Evolutionary conservation across 2,113 vertebrate species (phyloP), one percentile per base, ranked within the genome.

Genomic region (Arizona elegans): DNA sequence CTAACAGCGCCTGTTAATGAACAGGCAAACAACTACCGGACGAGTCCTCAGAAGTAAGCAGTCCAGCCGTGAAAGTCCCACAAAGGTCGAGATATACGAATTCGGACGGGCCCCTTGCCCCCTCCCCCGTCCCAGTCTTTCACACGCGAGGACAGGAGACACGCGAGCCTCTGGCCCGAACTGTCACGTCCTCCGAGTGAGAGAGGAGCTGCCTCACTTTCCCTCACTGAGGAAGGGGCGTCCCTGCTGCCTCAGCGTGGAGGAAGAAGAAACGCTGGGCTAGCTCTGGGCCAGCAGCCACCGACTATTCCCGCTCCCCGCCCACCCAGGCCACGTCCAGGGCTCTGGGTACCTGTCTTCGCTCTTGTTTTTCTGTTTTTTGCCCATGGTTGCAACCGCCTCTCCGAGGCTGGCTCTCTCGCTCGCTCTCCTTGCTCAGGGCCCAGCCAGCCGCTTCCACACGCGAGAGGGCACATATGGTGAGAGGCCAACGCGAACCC

Each of bases 351-450:
- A 98, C 98, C 98, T 97, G 96, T 98, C 98, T 91, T 98, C 98
- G 92, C 94, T 96, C 97, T 97, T 98, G 96, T 96, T 98, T 97
- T 98, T 98, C 98, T 98, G 98, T 91, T 98, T 98, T 97, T 98
- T 98, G 93, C 98, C 98, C 98, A 98, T 98, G 33, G 93, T 93
- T 90, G 55, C 65, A 33, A 87, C 58, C 88, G 94, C 58, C 8
- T 43, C 53, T 3, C 33, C 53, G 43, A 12, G 53, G 47, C 29
- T 81, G 86, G 24, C 26, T 54, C 86, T 5, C 59, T 29, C 43
- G 75, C 7, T 5, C 43, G 10, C 91, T 10, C 55, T 1, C 92
- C 88, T 94, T 92, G 90, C 59, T 52, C 75, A 62, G 15, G 85
- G 81, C 55, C 70, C 55, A 8, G 50, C 88, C 91, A 92, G 43